Conservation (phyloP, 2,113 vertebrate genomes). For the Notarius quadriscutis region DNA sequence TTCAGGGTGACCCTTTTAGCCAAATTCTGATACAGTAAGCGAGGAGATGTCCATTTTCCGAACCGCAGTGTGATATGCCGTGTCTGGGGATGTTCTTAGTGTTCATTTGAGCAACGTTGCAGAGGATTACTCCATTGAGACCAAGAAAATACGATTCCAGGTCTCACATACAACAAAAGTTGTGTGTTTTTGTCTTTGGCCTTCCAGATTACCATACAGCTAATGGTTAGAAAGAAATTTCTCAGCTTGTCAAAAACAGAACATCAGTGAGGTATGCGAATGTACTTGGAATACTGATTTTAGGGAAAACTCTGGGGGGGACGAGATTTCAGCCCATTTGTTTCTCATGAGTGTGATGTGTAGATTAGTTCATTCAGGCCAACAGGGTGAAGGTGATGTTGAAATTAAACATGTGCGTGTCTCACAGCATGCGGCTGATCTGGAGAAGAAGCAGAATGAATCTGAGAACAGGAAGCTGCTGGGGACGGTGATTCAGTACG, state of each 20-base stretch:
- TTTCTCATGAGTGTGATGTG: neutral
- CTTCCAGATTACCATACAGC: neutral
- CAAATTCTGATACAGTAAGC: neutral
- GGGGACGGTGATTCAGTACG: slow-evolving; percentile 93
- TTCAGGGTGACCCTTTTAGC: neutral
- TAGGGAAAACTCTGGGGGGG: neutral
- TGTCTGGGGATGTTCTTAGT: neutral
- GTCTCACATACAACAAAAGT: neutral
- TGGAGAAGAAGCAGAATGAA: slow-evolving; percentile 99
- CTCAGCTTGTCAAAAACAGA: too few species aligned
- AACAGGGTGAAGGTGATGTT: neutral
- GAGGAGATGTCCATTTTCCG: neutral
- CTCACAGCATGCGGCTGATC: slow-evolving; percentile 89
- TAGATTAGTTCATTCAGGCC: neutral
- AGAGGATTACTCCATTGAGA: neutral
- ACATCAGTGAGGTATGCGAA: neutral
- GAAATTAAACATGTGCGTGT: slow-evolving; percentile 28
- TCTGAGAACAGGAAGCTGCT: slow-evolving; percentile 96
- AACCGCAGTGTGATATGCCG: neutral
- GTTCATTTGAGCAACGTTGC: neutral
- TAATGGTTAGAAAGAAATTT: neutral
- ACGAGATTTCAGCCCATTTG: neutral
- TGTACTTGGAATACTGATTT: neutral
- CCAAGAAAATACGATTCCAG: neutral
- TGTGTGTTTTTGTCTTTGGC: neutral